Evolutionary conservation across 2,888 invertebrate genomes (phyloP), one percentile per base, ranked within the genome.

Genomic region (Agrochola circellaris): DNA sequence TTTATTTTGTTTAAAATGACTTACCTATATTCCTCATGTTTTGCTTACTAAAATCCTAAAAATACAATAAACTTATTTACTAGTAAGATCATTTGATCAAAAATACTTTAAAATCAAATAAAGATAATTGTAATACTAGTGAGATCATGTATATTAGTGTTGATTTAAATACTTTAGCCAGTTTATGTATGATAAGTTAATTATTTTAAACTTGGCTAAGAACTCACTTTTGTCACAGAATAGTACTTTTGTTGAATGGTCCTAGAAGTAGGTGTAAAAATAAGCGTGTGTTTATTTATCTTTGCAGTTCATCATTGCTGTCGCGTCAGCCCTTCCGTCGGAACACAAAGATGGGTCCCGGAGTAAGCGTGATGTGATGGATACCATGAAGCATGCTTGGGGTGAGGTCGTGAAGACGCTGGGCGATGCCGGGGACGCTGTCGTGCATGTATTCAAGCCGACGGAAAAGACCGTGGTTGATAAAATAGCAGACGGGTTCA

Each of bases 391-490:
- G 81, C 89, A 90, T 71, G 95, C 96, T 0, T 95, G 95, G 96
- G 91, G 90, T 38, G 95, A 94, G 51, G 91, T 94, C 64, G 94
- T 94, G 58, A 93, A 91, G 83, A 94, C 95, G 0, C 83, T 96
- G 51, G 92, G 91, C 17, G 92, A 95, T 23, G 96, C 96, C 0
- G 93, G 95, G 0, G 95, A 96, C 72, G 94, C 95, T 0, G 94
- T 96, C 0, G 95, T 96, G 4, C 91, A 96, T 69, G 95, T 95
- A 11, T 95, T 96, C 83, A 95, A 95, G 67, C 96, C 96, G 0
- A 95, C 95, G 0, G 96, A 96, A 86, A 95, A 95, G 84, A 94
- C 94, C 73, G 82, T 93, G 11, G 66, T 95, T 7, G 93, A 94
- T 82, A 95, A 95, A 88, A 90, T 95, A 89, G 92, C 94, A 11